These are phyloP conservation scores for Trochalopteron elliotii DNA, from an alignment of 2,113 vertebrate species.

Conservation along the genomic window DNA sequence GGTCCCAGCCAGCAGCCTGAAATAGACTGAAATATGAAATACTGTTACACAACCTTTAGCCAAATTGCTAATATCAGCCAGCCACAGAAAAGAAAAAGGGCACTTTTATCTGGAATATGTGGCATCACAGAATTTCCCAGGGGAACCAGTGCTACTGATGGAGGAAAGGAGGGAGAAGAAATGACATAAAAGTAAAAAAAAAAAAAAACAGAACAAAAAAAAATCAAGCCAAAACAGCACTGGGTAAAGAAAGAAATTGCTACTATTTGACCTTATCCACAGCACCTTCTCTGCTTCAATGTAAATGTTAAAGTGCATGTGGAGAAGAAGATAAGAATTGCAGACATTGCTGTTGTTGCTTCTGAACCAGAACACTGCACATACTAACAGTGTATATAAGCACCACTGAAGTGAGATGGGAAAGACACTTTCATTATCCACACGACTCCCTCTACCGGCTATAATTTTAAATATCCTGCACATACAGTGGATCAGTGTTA, in stretches of 20 bases:
- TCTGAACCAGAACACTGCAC: background rate
- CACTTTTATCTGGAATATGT: background rate
- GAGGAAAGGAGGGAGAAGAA: background rate
- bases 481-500: background rate
- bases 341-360: background rate
- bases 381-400: background rate
- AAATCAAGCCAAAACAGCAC: background rate
- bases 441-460: slow-evolving; percentile 64
- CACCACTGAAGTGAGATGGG: background rate
- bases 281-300: background rate
- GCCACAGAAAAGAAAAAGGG: background rate
- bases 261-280: background rate
- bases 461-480: background rate
- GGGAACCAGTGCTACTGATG: background rate
- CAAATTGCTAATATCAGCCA: background rate
- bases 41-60: background rate
- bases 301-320: background rate
- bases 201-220: background rate
- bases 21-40: background rate
- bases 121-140: background rate
- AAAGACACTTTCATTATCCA: background rate
- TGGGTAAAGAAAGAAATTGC: background rate
- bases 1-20: background rate
- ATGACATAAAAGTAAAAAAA: background rate
- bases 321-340: background rate